These are phyloP conservation scores for Lydus trimaculatus DNA, from an alignment of 2,888 invertebrate species.

Conservation along the genomic window DNA sequence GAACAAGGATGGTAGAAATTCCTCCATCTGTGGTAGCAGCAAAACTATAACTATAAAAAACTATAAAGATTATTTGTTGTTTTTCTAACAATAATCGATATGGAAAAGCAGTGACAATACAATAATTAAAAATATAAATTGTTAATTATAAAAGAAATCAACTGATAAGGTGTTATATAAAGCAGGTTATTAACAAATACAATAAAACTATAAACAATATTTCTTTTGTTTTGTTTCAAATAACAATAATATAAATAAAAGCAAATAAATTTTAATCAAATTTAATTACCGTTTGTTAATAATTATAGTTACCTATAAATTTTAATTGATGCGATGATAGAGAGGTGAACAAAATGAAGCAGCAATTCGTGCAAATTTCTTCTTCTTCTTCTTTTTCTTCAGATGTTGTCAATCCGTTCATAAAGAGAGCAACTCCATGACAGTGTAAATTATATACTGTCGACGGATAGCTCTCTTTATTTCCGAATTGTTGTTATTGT, in stretches of 20 bases:
- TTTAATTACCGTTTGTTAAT: background rate
- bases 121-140: background rate
- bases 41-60: no score
- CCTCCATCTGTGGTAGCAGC: no score
- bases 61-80: no score
- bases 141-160: background rate
- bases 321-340: no score
- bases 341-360: no score
- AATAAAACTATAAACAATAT: background rate
- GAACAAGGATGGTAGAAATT: no score
- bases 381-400: background rate
- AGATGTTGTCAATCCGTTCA: constrained; percentile 47
- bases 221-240: background rate
- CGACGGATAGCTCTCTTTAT: constrained; percentile 99
- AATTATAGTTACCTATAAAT: background rate
- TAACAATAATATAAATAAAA: background rate
- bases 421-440: constrained; percentile 99
- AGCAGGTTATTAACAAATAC: background rate
- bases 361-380: no score
- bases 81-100: no score
- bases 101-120: background rate
- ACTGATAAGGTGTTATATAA: background rate
- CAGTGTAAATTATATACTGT: constrained; percentile 96
- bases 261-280: background rate
- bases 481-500: constrained; percentile 72